Evolutionary conservation across 2,888 invertebrate genomes (phyloP), one percentile per base, ranked within the genome.

Genomic region (Eudemis profundana): DNA sequence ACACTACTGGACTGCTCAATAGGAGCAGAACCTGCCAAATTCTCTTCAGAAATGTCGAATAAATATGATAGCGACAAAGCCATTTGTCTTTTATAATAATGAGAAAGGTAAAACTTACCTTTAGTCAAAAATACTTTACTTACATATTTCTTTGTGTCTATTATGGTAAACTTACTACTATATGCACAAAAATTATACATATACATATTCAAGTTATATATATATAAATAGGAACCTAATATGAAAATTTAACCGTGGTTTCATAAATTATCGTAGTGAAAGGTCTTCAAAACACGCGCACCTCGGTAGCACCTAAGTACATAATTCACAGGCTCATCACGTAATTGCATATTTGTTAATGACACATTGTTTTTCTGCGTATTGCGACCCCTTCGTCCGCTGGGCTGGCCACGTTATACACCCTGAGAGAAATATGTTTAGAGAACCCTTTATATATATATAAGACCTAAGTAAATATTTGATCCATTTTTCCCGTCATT

Each of bases 401-500:
- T 10, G 29, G 15, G 10, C 23, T n/a, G n/a, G 4, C 23, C 49
- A 17, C 4, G 15, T 19, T 15, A 27, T 36, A 14, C 46, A 15
- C 59, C 3, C 40, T 8, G 10, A n/a, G 27, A 23, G 15, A 14
- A 29, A 50, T 44, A 56, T 44, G 10, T 61, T 61, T 36, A 36
- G 61, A 15, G 3, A 15, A 44, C 51, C 61, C 44, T 51, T 53
- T 21, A 15, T 50, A 23, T 21, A 15, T 50, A 23, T 27, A 19
- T 29, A 14, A 19, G 19, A 44, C 44, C 51, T 61, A 61, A 51
- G 51, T 61, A 51, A 61, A 61, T 61, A 51, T 51, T 53, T 53
- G 51, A 33, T 61, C 33, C 14, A 51, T 36, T 61, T 53, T 61
- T 53, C 29, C 21, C 29, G 27, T 23, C 44, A 51, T 51, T 61